phyloP scores from a whole-genome alignment of 1,140 invertebrate genomes.

The Cyrtorhinus lividipennis region DNA sequence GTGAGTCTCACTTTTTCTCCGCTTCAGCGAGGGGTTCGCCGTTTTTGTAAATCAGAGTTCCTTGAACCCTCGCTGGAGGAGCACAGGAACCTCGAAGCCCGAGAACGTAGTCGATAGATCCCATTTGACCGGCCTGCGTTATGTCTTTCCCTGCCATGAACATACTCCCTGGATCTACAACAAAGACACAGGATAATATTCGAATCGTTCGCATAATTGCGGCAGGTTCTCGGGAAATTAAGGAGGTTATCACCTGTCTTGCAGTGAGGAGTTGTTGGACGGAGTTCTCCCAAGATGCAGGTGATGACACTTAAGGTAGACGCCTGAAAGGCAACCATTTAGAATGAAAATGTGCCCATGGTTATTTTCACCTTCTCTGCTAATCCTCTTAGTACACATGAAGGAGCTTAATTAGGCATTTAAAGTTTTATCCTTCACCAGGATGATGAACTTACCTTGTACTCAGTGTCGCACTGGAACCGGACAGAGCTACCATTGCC shows the following conservation, averaged over 20 bases:
- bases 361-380: too few relatives aligned
- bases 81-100: conserved; percentile 40
- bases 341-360: too few relatives aligned
- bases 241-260: conserved; percentile 25
- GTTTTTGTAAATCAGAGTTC: conserved; percentile 46
- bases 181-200: too few relatives aligned
- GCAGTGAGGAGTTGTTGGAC: conserved; percentile 41
- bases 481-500: conserved; percentile 55
- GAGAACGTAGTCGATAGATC: conserved; percentile 35
- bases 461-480: conserved; percentile 49
- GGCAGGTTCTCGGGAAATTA: too few relatives aligned
- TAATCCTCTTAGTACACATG: too few relatives aligned
- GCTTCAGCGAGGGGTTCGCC: conserved; percentile 35
- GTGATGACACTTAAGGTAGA: conserved; percentile 36
- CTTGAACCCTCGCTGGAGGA: conserved; percentile 43
- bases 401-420: too few relatives aligned
- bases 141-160: conserved; percentile 44
- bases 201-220: conserved; percentile 10
- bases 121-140: conserved; percentile 42
- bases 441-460: conserved; percentile 27
- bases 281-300: conserved; percentile 52
- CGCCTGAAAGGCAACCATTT: conserved; percentile 28
- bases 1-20: conserved; percentile 26
- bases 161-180: conserved; percentile 24
- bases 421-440: too few relatives aligned